A percentile compares a stretch with the other conserved stretches of the same genome.
These are phyloP conservation scores for Melipona beecheii DNA, from an alignment of 2,888 invertebrate genomes.

Conservation along the genomic window DNA sequence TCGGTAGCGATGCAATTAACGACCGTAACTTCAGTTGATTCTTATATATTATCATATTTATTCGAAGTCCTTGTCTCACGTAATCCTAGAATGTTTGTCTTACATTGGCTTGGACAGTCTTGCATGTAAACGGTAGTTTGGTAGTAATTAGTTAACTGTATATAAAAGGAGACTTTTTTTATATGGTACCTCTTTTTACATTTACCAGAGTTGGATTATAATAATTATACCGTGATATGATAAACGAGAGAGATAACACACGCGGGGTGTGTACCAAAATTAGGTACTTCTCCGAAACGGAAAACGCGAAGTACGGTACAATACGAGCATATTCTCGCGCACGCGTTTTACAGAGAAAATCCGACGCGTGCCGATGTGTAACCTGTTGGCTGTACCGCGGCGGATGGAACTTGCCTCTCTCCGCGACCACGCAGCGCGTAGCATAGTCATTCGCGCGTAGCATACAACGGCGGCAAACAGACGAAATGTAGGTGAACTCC, in stretches of 20 bases:
- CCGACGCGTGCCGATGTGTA: too few relatives aligned
- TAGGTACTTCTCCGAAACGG: slow-evolving; percentile 21
- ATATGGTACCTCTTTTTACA: slow-evolving; percentile 47
- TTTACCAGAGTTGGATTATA: slow-evolving; percentile 10
- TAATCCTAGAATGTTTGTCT: slow-evolving; percentile 75
- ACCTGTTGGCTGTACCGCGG: too few relatives aligned
- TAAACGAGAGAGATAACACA: slow-evolving; percentile 15
- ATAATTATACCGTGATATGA: slow-evolving; percentile 15
- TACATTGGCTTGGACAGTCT: slow-evolving; percentile 74
- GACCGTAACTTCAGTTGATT: slow-evolving; percentile 64
- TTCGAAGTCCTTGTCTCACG: slow-evolving; percentile 72
- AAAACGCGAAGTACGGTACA: slow-evolving; percentile 9
- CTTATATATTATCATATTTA: slow-evolving; percentile 50
- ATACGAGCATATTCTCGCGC: too few relatives aligned
- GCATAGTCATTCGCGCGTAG: neutral
- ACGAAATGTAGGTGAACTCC: neutral
- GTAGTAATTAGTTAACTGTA: slow-evolving; percentile 72
- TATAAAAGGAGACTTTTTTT: slow-evolving; percentile 59
- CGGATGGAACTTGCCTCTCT: too few relatives aligned
- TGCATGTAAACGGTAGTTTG: slow-evolving; percentile 74
- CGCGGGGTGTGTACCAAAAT: too few relatives aligned
- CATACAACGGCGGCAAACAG: too few relatives aligned
- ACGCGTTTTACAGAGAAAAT: too few relatives aligned
- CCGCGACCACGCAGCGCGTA: too few relatives aligned
- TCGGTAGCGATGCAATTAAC: slow-evolving; percentile 65